Base-by-base conservation (phyloP, 2,113 vertebrate species). In the Bos indicus region DNA sequence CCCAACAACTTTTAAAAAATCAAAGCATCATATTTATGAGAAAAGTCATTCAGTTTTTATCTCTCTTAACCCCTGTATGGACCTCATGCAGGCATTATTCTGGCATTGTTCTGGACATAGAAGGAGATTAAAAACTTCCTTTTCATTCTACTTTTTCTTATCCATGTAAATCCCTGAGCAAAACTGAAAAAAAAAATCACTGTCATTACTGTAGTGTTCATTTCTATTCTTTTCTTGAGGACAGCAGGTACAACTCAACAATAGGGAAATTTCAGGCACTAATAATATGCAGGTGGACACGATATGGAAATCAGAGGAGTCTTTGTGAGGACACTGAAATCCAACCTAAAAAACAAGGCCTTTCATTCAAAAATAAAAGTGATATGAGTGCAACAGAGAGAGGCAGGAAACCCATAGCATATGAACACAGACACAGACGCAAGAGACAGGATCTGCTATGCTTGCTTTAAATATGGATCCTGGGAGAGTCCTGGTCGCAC, bases 341-440 rank as follows among this genome's bases (percentile, higher is more conserved):
- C 25, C 40, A 51, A 82, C 62, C 33, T 62, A 56, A 62, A 86
- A 78, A 80, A 7, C 36, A 83, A 89, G 10, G 23, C 28, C 59
- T 93, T 96, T 74, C 23, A 78, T 89, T 97, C 23, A 54, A 97
- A 91, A 91, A 84, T 40, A 30, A 93, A 59, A 81, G 87, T 30
- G 36, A 13, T 11, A 52, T 17, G 26, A 83, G 46, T 64, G 51
- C 74, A 90, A 91, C 16, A 60, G 30, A 88, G 3, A 94, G 14
- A 84, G 21, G 25, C 28, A 54, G 54, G 30, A 86, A 86, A 83
- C 13, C 21, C 6, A 91, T 1, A 60, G 33, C 12, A n/a, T 40
- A 67, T 14, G 28, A 57, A 62, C 12, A 83, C 28, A 64, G 52
- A 60, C 83, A 57, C 30, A 36, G 26, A 94, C 36, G 64, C 16